Evolutionary conservation across 2,797 vertebrate genomes (phyloP), one percentile per base, ranked within the genome.

Genomic region (Megaceryle alcyon): DNA sequence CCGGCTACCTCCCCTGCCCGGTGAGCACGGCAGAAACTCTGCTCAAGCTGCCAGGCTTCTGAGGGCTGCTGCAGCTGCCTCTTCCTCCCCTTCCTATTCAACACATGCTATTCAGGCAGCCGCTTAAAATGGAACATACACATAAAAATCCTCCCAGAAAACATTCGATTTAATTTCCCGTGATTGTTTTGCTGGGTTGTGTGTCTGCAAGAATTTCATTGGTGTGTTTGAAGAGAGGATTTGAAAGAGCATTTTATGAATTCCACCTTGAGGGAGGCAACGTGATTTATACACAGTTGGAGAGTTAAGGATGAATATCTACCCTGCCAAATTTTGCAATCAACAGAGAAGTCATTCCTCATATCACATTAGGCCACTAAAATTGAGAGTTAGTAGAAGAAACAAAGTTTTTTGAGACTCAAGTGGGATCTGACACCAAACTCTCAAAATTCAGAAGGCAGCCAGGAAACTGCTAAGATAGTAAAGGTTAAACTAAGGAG

Each of bases 191-290:
- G 4, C 70, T 49, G 35, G 18, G 28, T 54, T 90, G 29, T 63
- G 72, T 28, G 60, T n/a, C 77, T 91, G 66, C 73, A 84, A 79
- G 60, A 33, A 88, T 83, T 93, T 76, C 66, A 48, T 3, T 41
- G 26, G 46, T 64, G 39, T 51, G 65, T 84, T 72, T 84, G 77
- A 94, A 76, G 56, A 86, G n/a, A 0, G 0, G 73, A 43, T 93
- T 44, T 92, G 82, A 79, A 90, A 82, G 66, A 86, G 31, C 43
- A 46, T 91, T 97, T 95, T 88, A 94, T 90, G 76, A 57, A 86
- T 95, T 94, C 93, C 90, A 90, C 93, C 90, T 97, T 90, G 80
- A 95, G 65, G 66, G 92, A 94, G 78, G 75, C 77, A 80, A 68
- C 6, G 8, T 96, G 95, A 94, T 95, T 96, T 96, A 95, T 49